These are phyloP conservation scores for Irena cyanogastra DNA, from an alignment of 2,113 vertebrate species.

Conservation along the genomic window DNA sequence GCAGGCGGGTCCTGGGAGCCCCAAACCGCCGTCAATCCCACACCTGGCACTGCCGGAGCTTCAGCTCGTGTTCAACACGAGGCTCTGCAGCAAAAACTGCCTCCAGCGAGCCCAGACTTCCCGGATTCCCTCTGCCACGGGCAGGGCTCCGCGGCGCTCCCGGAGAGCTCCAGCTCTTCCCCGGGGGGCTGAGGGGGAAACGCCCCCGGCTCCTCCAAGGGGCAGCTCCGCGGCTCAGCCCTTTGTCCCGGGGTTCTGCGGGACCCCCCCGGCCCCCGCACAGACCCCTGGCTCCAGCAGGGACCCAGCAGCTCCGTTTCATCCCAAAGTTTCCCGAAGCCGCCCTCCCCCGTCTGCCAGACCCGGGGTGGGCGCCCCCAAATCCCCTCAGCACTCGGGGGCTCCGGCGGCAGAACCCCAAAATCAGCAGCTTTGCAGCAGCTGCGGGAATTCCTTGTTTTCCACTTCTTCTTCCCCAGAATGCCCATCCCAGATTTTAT, in stretches of 20 bases:
- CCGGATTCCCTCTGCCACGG: neutral
- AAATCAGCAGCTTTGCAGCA: neutral
- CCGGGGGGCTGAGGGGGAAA: neutral
- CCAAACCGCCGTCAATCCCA: fast-evolving
- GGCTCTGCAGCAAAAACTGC: slow-evolving; percentile 16
- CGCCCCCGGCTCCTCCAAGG: neutral
- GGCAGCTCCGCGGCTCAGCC: neutral
- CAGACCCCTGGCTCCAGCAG: neutral
- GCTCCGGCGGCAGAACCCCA: neutral
- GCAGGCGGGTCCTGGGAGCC: fast-evolving
- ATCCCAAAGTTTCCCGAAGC: neutral
- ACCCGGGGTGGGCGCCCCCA: neutral
- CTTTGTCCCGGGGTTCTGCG: neutral
- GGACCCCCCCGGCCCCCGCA: neutral
- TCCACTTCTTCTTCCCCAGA: neutral
- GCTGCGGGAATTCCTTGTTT: neutral
- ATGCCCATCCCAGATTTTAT: neutral
- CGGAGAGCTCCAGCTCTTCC: neutral
- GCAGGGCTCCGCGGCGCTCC: neutral
- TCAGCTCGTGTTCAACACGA: neutral
- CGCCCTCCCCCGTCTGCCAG: neutral
- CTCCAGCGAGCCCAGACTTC: neutral
- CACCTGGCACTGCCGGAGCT: neutral
- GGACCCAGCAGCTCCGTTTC: neutral
- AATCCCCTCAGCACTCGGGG: fast-evolving